These are phyloP conservation scores for Propithecus deckenii DNA, from an alignment of 2,797 vertebrate species.

Conservation along the genomic window DNA sequence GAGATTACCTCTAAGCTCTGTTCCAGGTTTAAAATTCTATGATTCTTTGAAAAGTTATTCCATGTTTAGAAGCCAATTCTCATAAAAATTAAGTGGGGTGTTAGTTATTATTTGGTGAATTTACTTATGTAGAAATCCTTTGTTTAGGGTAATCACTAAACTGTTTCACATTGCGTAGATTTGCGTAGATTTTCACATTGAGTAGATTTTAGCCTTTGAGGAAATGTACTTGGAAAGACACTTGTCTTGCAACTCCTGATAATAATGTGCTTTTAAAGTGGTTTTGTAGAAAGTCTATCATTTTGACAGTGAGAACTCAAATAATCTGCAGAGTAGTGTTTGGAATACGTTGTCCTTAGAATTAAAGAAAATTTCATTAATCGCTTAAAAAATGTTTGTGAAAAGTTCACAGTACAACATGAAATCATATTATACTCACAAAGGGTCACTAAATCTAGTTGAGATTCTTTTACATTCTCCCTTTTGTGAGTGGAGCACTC, in stretches of 20 bases:
- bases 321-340: background rate
- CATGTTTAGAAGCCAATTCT: background rate
- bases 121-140: conserved; percentile 11
- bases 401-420: background rate
- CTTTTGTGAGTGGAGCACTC: background rate
- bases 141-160: background rate
- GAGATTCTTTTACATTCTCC: background rate
- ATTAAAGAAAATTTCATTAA: background rate
- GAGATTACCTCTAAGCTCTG: conserved; percentile 11
- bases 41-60: background rate
- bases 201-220: background rate
- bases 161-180: background rate
- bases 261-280: background rate
- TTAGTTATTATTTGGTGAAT: background rate
- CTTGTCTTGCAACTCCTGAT: background rate
- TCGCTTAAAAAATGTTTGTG: background rate
- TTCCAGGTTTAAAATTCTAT: background rate
- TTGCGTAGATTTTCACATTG: background rate
- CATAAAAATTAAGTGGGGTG: background rate
- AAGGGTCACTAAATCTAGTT: background rate
- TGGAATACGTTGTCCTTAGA: background rate
- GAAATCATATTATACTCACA: background rate
- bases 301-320: conserved; percentile 16
- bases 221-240: background rate
- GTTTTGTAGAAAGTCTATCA: background rate